phyloP scores from a whole-genome alignment of 2,888 invertebrate species.

The Synanthedon andrenaeformis region DNA sequence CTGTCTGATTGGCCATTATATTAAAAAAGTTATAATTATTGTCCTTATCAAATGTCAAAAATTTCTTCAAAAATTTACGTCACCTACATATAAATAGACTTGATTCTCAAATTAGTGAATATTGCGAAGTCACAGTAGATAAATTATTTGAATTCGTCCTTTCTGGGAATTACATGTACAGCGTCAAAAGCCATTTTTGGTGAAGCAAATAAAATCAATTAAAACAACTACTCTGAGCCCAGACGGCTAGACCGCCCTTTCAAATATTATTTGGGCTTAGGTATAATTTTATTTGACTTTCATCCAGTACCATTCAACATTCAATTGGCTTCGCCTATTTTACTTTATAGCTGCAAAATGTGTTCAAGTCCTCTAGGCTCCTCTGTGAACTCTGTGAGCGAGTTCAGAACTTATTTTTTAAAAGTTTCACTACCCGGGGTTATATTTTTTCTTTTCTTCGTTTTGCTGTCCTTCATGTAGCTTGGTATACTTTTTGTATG shows the following conservation, averaged over 20 bases:
- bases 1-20: no score
- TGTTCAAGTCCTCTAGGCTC: constrained; percentile 1
- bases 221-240: background rate
- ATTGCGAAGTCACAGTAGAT: background rate
- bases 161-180: background rate
- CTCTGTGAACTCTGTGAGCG: constrained; percentile 4
- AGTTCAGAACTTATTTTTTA: constrained; percentile 3
- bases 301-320: background rate
- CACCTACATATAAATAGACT: no score
- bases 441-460: constrained; percentile 3
- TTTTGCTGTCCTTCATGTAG: background rate
- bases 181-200: background rate
- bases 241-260: background rate
- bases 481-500: background rate
- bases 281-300: background rate
- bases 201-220: constrained; percentile 1
- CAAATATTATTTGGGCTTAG: background rate
- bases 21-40: no score
- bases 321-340: background rate
- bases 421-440: constrained; percentile 5
- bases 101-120: no score
- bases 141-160: background rate
- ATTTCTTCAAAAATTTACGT: no score
- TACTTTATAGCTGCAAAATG: background rate
- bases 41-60: no score